Evolutionary conservation across 2,888 invertebrate species (phyloP), one percentile per base, ranked within the genome.

Genomic region (Agapostemon virescens): DNA sequence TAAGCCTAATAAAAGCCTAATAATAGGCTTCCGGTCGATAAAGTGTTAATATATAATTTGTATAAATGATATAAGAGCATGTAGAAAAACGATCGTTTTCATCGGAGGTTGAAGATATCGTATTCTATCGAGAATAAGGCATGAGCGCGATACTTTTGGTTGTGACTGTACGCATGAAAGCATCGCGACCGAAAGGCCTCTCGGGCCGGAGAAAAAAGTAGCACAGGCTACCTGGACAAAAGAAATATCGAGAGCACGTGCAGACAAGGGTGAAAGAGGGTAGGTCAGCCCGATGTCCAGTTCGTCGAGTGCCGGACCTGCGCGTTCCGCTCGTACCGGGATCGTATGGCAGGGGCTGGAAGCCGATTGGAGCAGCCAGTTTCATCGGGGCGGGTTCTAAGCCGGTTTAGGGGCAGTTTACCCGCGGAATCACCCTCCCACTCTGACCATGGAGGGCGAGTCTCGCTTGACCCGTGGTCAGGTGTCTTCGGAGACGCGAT

Each of bases 341-440:
- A 90, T 92, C 90, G 90, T 88, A 85, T 86, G 85, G 85, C 84
- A 85, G 81, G 78, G 70, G 72, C 81, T 81, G 85, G 61, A 74
- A 87, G 86, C 89, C 89, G 88, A 92, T 92, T 92, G 92, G 92
- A 88, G 86, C 85, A 86, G 86, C 87, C 78, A 81, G 87, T 85
- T 85, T 77, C 80, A 86, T 83, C 85, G 89, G 92, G 92, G 92
- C 92, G 92, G 92, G 91, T 92, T 92, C 92, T 91, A 92, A 91
- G 90, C 92, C 88, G 90, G 90, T 92, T 92, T 91, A 91, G 92
- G 91, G 91, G 92, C 87, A 90, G 88, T 88, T 88, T 89, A 83
- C 84, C 83, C 79, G 84, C 84, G 80, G 84, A 85, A 84, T 87
- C 88, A 88, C 84, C 85, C 88, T 85, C 85, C 82, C 58, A 63